Percentiles rank a stretch among this genome's conserved stretches.
phyloP scores from a whole-genome alignment of 2,797 vertebrate species.

The Aselliscus stoliczkanus region DNA sequence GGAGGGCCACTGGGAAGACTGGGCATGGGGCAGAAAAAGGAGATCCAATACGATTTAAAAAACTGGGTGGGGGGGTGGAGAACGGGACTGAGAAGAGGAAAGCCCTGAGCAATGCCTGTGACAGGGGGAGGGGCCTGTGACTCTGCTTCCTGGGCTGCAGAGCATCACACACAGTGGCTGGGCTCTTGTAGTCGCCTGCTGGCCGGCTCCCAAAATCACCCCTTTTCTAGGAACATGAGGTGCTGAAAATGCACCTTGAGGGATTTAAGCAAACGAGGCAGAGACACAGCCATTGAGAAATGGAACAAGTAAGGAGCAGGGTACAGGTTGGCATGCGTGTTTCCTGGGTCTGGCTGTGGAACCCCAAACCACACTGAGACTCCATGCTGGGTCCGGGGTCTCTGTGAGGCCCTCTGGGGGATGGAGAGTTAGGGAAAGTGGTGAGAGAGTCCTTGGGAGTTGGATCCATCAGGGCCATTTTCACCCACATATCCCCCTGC shows the following conservation, averaged over 20 bases:
- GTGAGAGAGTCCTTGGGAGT: not conserved
- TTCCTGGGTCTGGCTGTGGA: not conserved
- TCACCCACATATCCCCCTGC: not conserved
- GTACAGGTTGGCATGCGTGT: not conserved
- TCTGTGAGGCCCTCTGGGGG: not conserved
- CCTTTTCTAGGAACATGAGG: not conserved
- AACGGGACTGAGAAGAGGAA: not conserved
- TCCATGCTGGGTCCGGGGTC: not conserved
- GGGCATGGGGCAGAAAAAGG: no score
- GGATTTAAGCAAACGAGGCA: not conserved
- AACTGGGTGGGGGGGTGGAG: rapidly evolving
- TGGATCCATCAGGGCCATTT: not conserved
- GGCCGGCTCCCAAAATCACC: not conserved
- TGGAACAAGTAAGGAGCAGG: not conserved
- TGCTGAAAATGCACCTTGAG: not conserved
- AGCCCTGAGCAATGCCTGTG: not conserved
- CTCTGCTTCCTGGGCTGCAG: no score
- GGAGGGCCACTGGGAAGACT: not conserved
- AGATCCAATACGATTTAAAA: not conserved
- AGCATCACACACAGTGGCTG: not conserved
- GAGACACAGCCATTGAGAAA: not conserved
- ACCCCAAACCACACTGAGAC: not conserved
- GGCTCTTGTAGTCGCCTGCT: not conserved
- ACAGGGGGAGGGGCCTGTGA: not conserved
- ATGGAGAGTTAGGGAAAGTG: not conserved